Percentiles rank a stretch among this genome's conserved stretches.
phyloP scores from a whole-genome alignment of 2,113 vertebrate species.

The Phyllostomus discolor region DNA sequence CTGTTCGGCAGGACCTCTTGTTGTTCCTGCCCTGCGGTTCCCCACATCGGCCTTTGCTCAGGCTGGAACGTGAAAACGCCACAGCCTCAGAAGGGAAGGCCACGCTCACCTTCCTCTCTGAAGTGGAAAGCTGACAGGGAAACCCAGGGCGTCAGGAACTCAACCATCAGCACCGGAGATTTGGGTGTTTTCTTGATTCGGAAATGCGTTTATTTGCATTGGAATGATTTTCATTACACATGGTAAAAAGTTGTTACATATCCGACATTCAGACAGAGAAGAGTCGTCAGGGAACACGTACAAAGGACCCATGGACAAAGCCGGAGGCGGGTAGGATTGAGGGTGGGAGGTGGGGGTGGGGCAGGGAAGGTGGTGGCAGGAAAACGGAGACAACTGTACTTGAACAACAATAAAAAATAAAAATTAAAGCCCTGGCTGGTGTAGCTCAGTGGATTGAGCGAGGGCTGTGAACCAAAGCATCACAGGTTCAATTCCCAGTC shows the following conservation, averaged over 20 bases:
- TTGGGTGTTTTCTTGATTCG: background rate
- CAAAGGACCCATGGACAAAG: no score
- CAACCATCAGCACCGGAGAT: background rate
- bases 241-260: background rate
- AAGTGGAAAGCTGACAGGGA: background rate
- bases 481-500: no score
- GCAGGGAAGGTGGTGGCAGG: no score
- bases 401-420: no score
- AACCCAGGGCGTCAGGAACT: background rate
- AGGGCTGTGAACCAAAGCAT: no score
- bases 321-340: no score
- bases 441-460: no score
- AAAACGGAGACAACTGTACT: no score
- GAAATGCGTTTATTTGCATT: background rate
- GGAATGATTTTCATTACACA: background rate
- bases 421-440: no score
- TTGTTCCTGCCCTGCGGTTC: background rate
- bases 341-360: no score
- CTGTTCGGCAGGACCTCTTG: background rate
- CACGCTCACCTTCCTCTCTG: background rate
- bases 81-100: background rate
- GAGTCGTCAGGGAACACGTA: no score
- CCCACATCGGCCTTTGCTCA: conserved; percentile 6
- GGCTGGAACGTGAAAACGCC: background rate
- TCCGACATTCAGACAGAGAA: background rate